Evolutionary conservation across 2,113 vertebrate genomes (phyloP).

Genomic region (Pelmatolapia mariae): DNA sequence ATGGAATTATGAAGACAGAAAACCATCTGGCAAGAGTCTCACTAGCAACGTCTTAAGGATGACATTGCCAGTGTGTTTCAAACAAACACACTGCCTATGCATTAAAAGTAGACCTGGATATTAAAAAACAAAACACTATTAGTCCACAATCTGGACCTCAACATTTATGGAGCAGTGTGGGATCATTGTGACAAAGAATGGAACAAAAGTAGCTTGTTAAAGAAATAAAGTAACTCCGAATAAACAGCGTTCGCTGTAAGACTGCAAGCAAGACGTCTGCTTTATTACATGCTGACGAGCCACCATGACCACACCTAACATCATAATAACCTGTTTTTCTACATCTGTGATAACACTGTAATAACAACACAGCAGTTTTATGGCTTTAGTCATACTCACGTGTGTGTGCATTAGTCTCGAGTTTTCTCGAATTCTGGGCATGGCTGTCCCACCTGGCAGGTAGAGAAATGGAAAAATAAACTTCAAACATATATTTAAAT

Average conservation of each 20-base stretch:
- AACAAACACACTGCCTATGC: too few relatives aligned
- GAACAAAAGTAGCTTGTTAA: neutral
- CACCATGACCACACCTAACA: neutral
- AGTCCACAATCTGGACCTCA: neutral
- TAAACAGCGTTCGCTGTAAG: neutral
- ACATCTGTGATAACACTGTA: neutral
- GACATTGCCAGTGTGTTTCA: neutral
- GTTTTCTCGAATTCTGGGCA: neutral
- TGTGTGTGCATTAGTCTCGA: constrained; percentile 25
- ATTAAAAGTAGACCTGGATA: too few relatives aligned
- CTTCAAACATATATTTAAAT: neutral
- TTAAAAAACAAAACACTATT: too few relatives aligned
- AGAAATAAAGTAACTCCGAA: neutral
- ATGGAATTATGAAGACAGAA: neutral
- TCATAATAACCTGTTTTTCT: neutral
- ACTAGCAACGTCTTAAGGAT: neutral
- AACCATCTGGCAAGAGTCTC: neutral
- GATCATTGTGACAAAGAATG: neutral
- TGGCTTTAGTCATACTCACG: constrained; percentile 44
- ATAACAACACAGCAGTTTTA: neutral
- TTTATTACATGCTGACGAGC: neutral
- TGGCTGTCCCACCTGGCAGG: neutral
- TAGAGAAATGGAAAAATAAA: neutral
- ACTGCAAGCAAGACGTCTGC: neutral
- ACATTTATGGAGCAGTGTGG: neutral